Evolutionary conservation across 1,140 invertebrate species (phyloP).

Genomic region (Trichonephila inaurata): DNA sequence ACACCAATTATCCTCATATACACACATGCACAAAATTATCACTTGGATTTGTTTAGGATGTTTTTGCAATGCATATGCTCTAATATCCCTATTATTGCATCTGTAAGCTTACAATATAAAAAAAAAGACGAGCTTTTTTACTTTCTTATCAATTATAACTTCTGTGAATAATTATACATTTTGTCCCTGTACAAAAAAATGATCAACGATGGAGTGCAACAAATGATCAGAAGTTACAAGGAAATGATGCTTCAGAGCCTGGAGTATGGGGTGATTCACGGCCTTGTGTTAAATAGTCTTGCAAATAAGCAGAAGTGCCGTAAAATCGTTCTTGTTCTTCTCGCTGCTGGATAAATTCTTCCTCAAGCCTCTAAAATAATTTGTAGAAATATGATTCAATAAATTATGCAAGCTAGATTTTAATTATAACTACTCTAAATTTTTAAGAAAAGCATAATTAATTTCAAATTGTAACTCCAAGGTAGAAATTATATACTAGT

Average conservation of each 20-base stretch:
- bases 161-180: slow-evolving; percentile 1
- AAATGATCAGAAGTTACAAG: slow-evolving; percentile 58
- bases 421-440: no score
- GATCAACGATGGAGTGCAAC: slow-evolving; percentile 2
- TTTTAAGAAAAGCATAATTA: no score
- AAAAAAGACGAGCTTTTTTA: background rate
- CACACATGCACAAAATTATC: slow-evolving; percentile 26
- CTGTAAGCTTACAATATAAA: slow-evolving; percentile 5
- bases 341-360: slow-evolving; percentile 90
- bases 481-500: no score
- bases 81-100: slow-evolving; percentile 18
- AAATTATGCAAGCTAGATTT: no score
- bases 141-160: background rate
- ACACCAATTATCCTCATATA: slow-evolving; percentile 2
- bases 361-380: slow-evolving; percentile 88
- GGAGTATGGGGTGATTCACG: slow-evolving; percentile 66
- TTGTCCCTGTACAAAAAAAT: slow-evolving; percentile 28
- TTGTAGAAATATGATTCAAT: background rate
- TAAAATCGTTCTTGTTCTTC: slow-evolving; percentile 92
- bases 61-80: background rate
- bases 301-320: slow-evolving; percentile 78
- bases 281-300: slow-evolving; percentile 60
- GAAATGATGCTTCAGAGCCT: slow-evolving; percentile 69
- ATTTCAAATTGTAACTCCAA: no score
- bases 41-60: slow-evolving; percentile 35